Conservation (phyloP, 2,797 vertebrate genomes). For the Diceros bicornis region DNA sequence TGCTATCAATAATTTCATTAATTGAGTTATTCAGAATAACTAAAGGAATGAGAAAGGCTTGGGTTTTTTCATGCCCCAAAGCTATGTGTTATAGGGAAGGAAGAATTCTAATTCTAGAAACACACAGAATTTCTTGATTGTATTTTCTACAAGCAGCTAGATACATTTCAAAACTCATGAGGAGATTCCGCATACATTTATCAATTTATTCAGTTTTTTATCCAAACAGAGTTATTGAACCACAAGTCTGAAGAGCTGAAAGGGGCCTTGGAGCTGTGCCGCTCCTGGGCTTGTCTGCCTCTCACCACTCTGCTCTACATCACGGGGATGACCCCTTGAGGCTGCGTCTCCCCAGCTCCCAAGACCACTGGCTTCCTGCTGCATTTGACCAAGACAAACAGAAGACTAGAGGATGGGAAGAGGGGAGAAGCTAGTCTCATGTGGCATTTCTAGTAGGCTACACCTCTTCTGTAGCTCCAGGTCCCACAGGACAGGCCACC, state of each 20-base stretch:
- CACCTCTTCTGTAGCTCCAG: not conserved
- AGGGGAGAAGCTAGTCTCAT: not conserved
- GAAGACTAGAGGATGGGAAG: not conserved
- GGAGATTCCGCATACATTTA: not conserved
- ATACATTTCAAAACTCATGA: not conserved
- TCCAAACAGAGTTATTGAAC: not conserved
- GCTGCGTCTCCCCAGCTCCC: rapidly evolving
- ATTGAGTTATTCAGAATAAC: constrained; percentile 11
- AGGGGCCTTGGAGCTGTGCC: not conserved
- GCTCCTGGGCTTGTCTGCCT: no score
- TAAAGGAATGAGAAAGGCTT: not conserved
- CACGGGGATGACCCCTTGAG: not conserved
- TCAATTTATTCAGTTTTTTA: not conserved
- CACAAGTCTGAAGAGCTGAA: not conserved
- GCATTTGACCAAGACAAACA: not conserved
- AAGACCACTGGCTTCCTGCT: not conserved
- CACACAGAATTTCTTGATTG: not conserved
- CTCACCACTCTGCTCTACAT: not conserved
- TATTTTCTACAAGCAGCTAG: not conserved
- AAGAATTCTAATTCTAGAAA: not conserved
- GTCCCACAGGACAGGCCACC: not conserved
- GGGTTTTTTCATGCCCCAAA: not conserved
- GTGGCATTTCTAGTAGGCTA: not conserved
- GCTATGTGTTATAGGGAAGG: not conserved
- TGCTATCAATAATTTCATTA: constrained; percentile 12